Percentiles rank a stretch among this genome's conserved stretches.
Conservation (phyloP, 1,140 invertebrate genomes). For the Scaptomyza hsui region DNA sequence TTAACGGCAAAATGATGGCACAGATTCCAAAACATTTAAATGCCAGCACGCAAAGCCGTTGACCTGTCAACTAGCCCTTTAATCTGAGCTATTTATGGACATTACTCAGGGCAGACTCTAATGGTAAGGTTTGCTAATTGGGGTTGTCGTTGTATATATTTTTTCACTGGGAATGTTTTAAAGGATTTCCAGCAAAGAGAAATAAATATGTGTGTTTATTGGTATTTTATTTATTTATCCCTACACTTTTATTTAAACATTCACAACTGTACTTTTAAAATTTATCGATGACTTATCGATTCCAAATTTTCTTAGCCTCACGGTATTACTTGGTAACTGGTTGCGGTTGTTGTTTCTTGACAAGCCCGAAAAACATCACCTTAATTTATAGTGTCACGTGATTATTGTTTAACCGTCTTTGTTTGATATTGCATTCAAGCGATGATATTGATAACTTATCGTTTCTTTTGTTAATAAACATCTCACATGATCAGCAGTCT, state of each 20-base stretch:
- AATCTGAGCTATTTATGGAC: constrained; percentile 22
- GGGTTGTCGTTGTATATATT: neutral
- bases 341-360: too few relatives aligned
- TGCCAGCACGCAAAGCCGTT: constrained; percentile 13
- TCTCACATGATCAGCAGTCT: neutral
- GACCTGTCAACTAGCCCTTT: constrained; percentile 45
- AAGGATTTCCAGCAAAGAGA: too few relatives aligned
- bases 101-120: constrained; percentile 12
- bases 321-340: too few relatives aligned
- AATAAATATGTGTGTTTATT: too few relatives aligned
- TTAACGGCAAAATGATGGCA: constrained; percentile 21
- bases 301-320: neutral
- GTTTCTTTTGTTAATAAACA: neutral
- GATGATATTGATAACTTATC: constrained; percentile 5
- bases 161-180: neutral
- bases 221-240: too few relatives aligned
- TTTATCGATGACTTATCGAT: constrained; percentile 13
- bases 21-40: constrained; percentile 17
- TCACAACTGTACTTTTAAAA: neutral
- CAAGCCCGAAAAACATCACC: too few relatives aligned
- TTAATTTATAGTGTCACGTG: too few relatives aligned
- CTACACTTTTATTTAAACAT: neutral
- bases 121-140: constrained; percentile 20
- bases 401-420: too few relatives aligned
- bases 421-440: too few relatives aligned